Base-by-base conservation (phyloP, 2,113 vertebrate genomes). In the Ranitomeya variabilis region DNA sequence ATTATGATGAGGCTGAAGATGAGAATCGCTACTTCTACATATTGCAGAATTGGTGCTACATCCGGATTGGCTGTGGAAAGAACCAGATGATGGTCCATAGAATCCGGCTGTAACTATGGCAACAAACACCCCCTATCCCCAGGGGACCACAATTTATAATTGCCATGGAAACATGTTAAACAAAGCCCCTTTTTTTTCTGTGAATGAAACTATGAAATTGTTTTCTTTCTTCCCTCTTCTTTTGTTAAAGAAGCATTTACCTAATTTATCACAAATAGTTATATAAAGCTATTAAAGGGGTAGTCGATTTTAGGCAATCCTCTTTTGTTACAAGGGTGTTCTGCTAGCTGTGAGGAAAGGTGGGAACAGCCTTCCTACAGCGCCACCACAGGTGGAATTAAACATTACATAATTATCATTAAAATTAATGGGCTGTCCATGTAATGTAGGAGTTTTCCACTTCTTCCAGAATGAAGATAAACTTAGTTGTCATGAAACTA, bases 41-140 rank as follows among this genome's bases (percentile, higher is more conserved):
- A 95, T 96, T 96, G 96, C 96, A 96, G 97, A 96, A 95, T 93
- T 91, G 95, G 96, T 95, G 95, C 95, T 96, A 93, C 95, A 90
- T 94, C 94, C 96, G 96, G 95, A 98, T 98, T 98, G 97, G 97
- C 96, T 96, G 96, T 96, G 89, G 94, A 93, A 91, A 94, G 95
- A 95, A 98, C 96, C 97, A 97, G 97, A 97, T 96, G 97, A 97
- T 96, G 95, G 95, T 95, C 95, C 95, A 96, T 95, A 93, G 94
- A 96, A 96, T 96, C 95, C 94, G 95, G 96, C 94, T 92, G 97
- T 99, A 96, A 95, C 97, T 97, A 99, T 99, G 97, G 97, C 96
- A 99, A 99, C 97, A 95, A 94, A 45, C 37, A 45, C 96, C 95
- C 87, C 87, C 94, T 96, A 96, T 95, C 78, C 86, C 94, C 96